Conservation (phyloP, 2,797 vertebrate species). For the Scomberomorus guttatus region DNA sequence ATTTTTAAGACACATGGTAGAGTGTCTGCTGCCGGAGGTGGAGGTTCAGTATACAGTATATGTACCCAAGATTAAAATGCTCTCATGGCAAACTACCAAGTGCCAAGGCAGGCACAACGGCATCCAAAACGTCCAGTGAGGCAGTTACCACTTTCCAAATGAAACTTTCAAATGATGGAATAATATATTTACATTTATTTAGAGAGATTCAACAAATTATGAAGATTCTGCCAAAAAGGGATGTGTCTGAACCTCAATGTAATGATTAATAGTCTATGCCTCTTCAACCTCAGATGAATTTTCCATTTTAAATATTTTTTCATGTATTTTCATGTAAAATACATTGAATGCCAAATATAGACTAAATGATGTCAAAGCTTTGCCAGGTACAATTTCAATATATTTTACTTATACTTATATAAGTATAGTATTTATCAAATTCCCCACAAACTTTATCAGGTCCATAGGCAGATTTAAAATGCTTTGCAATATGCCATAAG, state of each 20-base stretch:
- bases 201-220: neutral
- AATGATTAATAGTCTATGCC: neutral
- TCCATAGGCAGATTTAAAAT: constrained; percentile 1
- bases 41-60: too few species aligned
- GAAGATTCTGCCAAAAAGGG: neutral
- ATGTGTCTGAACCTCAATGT: too few species aligned
- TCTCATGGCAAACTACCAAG: neutral
- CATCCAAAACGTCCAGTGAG: neutral
- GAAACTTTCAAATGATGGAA: neutral
- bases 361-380: too few species aligned
- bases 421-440: neutral
- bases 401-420: too few species aligned
- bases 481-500: neutral
- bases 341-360: neutral
- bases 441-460: neutral
- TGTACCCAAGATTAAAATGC: too few species aligned
- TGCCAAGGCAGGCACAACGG: neutral
- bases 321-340: neutral
- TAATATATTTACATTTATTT: neutral
- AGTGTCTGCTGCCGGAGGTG: too few species aligned
- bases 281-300: neutral
- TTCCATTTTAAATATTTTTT: neutral
- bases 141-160: neutral
- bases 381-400: neutral
- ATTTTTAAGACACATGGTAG: too few species aligned